Percentiles rank a stretch among this genome's conserved stretches.
phyloP scores from a whole-genome alignment of 1,140 invertebrate species.

The Drosophila kanapiae region DNA sequence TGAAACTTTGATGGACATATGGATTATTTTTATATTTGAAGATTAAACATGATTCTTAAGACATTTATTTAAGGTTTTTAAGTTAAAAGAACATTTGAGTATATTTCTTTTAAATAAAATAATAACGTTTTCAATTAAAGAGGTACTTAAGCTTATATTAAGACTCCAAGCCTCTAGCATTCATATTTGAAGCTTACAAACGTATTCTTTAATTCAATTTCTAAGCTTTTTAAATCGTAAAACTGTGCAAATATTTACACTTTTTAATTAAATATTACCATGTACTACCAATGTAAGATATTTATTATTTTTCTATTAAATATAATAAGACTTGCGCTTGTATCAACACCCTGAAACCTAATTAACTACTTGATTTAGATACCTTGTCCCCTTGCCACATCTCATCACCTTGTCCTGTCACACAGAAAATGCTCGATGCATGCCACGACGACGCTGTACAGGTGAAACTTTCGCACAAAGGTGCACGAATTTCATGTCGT shows the following conservation, averaged over 20 bases:
- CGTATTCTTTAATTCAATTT: not conserved
- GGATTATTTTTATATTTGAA: not conserved
- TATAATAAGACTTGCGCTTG: too few relatives aligned
- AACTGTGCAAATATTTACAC: accelerated
- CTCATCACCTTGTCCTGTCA: not conserved
- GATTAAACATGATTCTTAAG: not conserved
- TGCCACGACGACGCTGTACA: constrained; percentile 4
- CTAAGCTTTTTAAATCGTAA: not conserved
- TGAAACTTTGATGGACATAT: not conserved
- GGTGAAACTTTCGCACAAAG: constrained; percentile 54
- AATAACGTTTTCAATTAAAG: not conserved
- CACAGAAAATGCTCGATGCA: constrained; percentile 1
- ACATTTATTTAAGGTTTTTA: not conserved
- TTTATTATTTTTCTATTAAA: too few relatives aligned
- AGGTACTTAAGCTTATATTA: not conserved
- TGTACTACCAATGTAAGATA: too few relatives aligned
- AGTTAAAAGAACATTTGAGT: not conserved
- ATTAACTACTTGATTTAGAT: not conserved
- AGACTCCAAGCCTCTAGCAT: too few relatives aligned
- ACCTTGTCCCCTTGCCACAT: not conserved
- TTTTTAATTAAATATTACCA: not conserved
- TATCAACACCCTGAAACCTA: not conserved
- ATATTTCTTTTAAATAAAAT: not conserved
- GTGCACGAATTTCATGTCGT: constrained; percentile 28
- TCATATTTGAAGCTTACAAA: not conserved